Evolutionary conservation across 35 echinoderm and acorn worm genomes (phyloP).

Genomic region (Ophiothrix spiculata): DNA sequence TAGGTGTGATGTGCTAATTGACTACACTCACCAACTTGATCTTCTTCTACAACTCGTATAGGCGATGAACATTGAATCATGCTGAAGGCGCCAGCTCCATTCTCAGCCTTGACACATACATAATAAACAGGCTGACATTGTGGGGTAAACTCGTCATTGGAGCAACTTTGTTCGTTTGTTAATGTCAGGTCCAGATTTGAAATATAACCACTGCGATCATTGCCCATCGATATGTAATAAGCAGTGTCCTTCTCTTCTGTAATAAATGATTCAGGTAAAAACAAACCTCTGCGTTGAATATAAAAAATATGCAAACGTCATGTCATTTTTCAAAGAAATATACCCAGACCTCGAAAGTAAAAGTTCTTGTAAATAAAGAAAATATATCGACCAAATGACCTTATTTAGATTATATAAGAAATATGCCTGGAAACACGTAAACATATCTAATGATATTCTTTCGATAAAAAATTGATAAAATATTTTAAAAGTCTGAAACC

Average conservation of each 20-base stretch:
- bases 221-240: background rate
- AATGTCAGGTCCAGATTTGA: slow-evolving; percentile 5
- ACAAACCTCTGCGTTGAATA: no score
- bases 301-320: no score
- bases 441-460: no score
- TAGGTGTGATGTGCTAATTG: background rate
- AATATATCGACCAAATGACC: background rate
- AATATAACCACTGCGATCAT: slow-evolving; percentile 19
- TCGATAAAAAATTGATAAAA: no score
- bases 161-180: slow-evolving; percentile 9
- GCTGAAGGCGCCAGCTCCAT: slow-evolving; percentile 45
- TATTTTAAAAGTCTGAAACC: no score
- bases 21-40: slow-evolving; percentile 18
- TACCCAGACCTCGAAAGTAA: background rate
- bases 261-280: background rate
- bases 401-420: no score
- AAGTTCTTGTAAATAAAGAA: background rate
- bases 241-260: background rate
- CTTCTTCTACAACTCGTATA: slow-evolving; percentile 38
- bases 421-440: no score
- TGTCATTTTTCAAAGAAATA: background rate
- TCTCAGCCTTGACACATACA: slow-evolving; percentile 39
- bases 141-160: background rate
- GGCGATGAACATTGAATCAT: slow-evolving; percentile 20
- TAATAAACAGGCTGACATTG: slow-evolving; percentile 40